Evolutionary conservation across 2,888 invertebrate species (phyloP), one percentile per base, ranked within the genome.

Genomic region (Neuroscelio doddi): DNA sequence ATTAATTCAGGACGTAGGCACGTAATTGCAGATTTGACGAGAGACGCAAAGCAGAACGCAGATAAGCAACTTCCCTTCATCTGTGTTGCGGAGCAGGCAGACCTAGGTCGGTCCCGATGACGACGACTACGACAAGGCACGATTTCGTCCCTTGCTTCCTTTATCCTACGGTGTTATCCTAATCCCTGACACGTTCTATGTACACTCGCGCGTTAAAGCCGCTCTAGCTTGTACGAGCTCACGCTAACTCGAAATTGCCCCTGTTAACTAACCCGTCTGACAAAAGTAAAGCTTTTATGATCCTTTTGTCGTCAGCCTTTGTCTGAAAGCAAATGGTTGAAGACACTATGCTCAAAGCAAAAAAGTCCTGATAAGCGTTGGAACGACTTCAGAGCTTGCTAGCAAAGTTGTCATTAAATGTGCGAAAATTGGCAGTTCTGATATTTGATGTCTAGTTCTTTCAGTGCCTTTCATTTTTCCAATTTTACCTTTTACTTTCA

Each of bases 61-160:
- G 61, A 52, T 66, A 62, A 57, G 44, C 52, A 49, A 66, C 38
- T 57, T 30, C 45, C 42, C 55, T 59, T 58, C 53, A 46, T 44
- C 47, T 42, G 17, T 46, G 46, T 59, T 42, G 50, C 42, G 49
- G 24, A 27, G 38, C 42, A 53, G 15, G 50, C 39, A 47, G n/a
- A 36, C 39, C 10, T 45, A 16, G 30, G 17, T 16, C 16, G 15
- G 30, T 38, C 24, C 14, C 12, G 46, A 59, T 16, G 41, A 32
- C 46, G 41, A 41, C 36, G 42, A 26, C 42, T 47, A 38, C 34
- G 42, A 44, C 49, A 32, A 42, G 44, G 49, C 36, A 15, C 30
- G 30, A 27, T 46, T 52, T 38, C 26, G 14, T 46, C 45, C 44
- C 47, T 10, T 36, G 47, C 46, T 46, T 29, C 59, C 52, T 52